Conservation (phyloP, 23 tunicate genomes). For the Halocynthia aurantium region DNA sequence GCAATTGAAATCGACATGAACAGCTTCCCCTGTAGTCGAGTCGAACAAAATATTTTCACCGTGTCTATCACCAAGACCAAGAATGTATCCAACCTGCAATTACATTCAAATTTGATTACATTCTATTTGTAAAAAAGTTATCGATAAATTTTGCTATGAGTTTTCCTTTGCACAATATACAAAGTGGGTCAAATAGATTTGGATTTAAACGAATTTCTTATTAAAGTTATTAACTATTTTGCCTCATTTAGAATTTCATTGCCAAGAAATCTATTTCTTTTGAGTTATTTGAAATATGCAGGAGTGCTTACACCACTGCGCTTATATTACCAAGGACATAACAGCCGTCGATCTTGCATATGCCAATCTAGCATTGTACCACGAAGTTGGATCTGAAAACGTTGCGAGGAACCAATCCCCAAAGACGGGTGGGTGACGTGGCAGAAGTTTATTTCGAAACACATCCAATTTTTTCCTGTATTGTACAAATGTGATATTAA, state of each 20-base stretch:
- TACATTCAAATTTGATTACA: not conserved
- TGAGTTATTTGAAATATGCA: too few relatives aligned
- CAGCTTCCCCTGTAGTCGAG: constrained; percentile 82
- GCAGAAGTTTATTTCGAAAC: constrained; percentile 55
- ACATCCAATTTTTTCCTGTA: constrained; percentile 79
- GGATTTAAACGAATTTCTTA: too few relatives aligned
- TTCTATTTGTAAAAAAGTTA: too few relatives aligned
- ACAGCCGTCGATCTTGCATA: constrained; percentile 93
- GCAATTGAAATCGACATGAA: constrained; percentile 93
- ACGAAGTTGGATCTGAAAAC: constrained; percentile 72
- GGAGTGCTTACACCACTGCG: too few relatives aligned
- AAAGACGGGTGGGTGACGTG: constrained; percentile 85
- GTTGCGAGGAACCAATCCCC: constrained; percentile 86
- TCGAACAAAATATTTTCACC: constrained; percentile 94
- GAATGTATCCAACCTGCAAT: constrained; percentile 80
- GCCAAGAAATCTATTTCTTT: too few relatives aligned
- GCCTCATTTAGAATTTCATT: too few relatives aligned
- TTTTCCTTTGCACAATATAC: too few relatives aligned
- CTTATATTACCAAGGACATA: constrained; percentile 73
- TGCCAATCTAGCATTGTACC: constrained; percentile 77
- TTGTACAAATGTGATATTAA: not conserved
- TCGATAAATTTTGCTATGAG: too few relatives aligned
- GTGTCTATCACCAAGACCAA: constrained; percentile 88
- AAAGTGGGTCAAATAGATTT: too few relatives aligned
- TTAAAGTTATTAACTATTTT: too few relatives aligned